These are phyloP conservation scores for Uropsilus gracilis DNA, from an alignment of 2,113 vertebrate species.

Conservation along the genomic window DNA sequence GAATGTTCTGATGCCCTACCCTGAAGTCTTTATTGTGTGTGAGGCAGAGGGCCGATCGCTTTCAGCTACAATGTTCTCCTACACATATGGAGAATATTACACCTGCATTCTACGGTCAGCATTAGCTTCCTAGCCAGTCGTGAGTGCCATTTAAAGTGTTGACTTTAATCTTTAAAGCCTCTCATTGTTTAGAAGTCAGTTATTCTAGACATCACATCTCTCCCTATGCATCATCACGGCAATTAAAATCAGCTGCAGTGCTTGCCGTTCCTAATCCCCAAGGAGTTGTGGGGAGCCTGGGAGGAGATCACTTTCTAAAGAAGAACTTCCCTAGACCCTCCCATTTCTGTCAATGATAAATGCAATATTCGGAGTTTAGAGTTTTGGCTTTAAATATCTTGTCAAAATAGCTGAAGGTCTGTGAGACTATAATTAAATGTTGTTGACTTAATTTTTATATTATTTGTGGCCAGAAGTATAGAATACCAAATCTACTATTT, in stretches of 20 bases:
- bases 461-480: conserved; percentile 52
- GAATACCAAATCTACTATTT: conserved; percentile 61
- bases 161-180: conserved; percentile 79
- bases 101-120: conserved; percentile 53
- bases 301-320: conserved; percentile 59
- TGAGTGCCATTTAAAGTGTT: conserved; percentile 66
- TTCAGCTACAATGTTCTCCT: conserved; percentile 2
- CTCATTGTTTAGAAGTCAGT: conserved; percentile 67
- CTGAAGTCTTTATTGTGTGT: conserved; percentile 46
- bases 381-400: conserved; percentile 22
- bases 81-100: conserved; percentile 70
- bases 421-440: conserved; percentile 16
- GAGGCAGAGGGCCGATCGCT: not conserved
- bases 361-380: not conserved
- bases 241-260: conserved; percentile 71
- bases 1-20: not conserved
- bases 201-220: conserved; percentile 65
- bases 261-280: not conserved
- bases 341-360: conserved; percentile 55
- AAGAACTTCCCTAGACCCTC: conserved; percentile 20
- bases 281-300: conserved; percentile 45
- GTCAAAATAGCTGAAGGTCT: not conserved
- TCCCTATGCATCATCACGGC: conserved; percentile 63
- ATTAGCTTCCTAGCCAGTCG: conserved; percentile 54
- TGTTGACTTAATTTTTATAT: conserved; percentile 59